Evolutionary conservation across 2,888 invertebrate species (phyloP).

Genomic region (Sabatieria punctata): DNA sequence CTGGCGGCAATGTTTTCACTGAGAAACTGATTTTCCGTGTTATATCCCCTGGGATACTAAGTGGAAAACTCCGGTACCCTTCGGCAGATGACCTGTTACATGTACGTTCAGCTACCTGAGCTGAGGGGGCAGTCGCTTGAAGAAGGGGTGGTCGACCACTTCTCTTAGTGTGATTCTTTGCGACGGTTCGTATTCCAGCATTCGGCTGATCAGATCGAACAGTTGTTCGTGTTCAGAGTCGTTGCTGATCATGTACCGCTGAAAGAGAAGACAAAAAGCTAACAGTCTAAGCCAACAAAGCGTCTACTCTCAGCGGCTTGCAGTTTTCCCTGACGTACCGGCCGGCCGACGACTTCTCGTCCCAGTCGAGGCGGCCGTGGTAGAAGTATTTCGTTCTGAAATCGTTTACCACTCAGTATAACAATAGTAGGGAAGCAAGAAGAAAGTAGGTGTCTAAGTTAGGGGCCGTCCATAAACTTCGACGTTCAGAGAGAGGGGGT

Average conservation of each 20-base stretch:
- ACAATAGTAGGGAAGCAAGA: background rate
- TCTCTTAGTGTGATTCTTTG: slow-evolving; percentile 71
- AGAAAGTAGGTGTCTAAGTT: background rate
- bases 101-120: slow-evolving; percentile 10
- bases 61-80: too few relatives aligned
- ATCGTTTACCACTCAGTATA: background rate
- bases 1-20: too few relatives aligned
- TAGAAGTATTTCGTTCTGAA: slow-evolving; percentile 89
- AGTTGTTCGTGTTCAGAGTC: slow-evolving; percentile 76
- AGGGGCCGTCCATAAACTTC: too few relatives aligned
- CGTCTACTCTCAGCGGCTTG: slow-evolving; percentile 75
- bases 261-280: slow-evolving; percentile 30
- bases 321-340: slow-evolving; percentile 95
- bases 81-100: too few relatives aligned
- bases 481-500: background rate
- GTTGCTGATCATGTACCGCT: slow-evolving; percentile 73
- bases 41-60: too few relatives aligned
- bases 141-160: slow-evolving; percentile 78
- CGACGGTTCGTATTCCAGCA: slow-evolving; percentile 91
- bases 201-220: slow-evolving; percentile 80
- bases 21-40: too few relatives aligned
- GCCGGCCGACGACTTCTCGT: slow-evolving; percentile 84
- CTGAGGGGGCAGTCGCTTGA: slow-evolving; percentile 36
- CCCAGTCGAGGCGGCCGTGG: slow-evolving; percentile 93
- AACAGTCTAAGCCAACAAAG: too few relatives aligned